A percentile compares a stretch with the other conserved stretches of the same genome.
phyloP scores from a whole-genome alignment of 2,888 invertebrate species.

The Acronicta leporina region DNA sequence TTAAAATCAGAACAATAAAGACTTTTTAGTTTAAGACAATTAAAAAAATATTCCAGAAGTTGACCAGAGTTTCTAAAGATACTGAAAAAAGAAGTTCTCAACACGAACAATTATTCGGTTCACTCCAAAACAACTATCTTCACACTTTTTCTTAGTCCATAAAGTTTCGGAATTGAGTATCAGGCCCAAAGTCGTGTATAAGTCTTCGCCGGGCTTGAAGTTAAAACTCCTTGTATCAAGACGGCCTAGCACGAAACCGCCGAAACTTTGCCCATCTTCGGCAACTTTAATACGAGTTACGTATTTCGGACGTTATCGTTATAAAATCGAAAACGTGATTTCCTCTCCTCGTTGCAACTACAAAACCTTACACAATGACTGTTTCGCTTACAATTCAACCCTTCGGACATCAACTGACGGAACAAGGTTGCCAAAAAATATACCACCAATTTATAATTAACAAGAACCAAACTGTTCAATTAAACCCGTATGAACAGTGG shows the following conservation, averaged over 20 bases:
- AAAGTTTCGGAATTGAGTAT: constrained; percentile 71
- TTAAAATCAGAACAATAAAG: no score
- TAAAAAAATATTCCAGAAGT: neutral
- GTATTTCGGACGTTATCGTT: constrained; percentile 74
- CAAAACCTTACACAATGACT: neutral
- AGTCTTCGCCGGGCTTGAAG: constrained; percentile 68
- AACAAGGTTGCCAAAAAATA: constrained; percentile 5
- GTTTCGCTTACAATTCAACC: neutral
- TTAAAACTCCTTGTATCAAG: constrained; percentile 69
- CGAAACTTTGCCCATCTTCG: constrained; percentile 72
- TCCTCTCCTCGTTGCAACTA: constrained; percentile 54
- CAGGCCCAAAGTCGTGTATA: constrained; percentile 65
- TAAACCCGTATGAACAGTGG: constrained; percentile 59
- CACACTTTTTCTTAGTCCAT: constrained; percentile 66
- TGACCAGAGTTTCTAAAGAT: neutral
- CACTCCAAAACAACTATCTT: constrained; percentile 61
- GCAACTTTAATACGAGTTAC: constrained; percentile 79
- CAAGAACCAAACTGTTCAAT: constrained; percentile 59
- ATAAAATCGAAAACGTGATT: constrained; percentile 73
- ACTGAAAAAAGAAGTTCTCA: constrained; percentile 3
- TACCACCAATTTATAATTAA: constrained; percentile 35
- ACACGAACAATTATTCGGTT: constrained; percentile 49
- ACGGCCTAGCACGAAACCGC: constrained; percentile 68
- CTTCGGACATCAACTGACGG: neutral
- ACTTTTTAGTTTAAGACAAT: neutral